A percentile compares a stretch with the other conserved stretches of the same genome.
Evolutionary conservation across 2,797 vertebrate genomes (phyloP).

Genomic region (Scyliorhinus canicula): DNA sequence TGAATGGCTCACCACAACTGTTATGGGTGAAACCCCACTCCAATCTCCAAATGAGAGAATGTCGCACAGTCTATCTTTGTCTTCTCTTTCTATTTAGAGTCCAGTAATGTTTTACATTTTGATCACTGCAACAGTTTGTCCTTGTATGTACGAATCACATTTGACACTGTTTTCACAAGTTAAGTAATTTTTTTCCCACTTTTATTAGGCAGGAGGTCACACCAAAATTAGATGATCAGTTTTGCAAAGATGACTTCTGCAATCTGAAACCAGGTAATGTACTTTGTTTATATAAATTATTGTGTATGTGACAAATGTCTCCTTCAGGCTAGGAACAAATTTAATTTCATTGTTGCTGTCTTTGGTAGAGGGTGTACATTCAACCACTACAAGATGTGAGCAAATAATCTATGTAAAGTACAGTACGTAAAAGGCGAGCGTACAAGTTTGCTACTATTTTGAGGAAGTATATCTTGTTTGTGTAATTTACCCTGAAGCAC

Average conservation of each 20-base stretch:
- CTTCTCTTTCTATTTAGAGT: neutral
- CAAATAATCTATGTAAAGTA: neutral
- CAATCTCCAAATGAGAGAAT: neutral
- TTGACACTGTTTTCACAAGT: too few relatives aligned
- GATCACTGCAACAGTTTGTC: neutral
- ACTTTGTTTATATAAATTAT: neutral
- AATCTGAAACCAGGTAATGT: neutral
- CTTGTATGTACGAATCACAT: neutral
- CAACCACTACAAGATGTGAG: neutral
- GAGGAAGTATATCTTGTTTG: neutral
- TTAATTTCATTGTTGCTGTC: neutral
- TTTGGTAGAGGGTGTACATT: neutral
- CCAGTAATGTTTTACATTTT: neutral
- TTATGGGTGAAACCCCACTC: too few relatives aligned
- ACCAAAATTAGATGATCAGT: neutral
- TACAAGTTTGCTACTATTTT: too few relatives aligned
- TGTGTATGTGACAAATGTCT: neutral
- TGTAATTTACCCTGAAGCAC: neutral
- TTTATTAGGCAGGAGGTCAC: too few relatives aligned
- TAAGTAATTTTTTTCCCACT: too few relatives aligned
- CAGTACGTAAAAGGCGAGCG: neutral
- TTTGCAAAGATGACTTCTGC: neutral
- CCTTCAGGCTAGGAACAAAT: neutral
- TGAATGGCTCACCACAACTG: too few relatives aligned
- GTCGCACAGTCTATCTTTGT: neutral